A percentile compares a stretch with the other conserved stretches of the same genome.
phyloP scores from a whole-genome alignment of 2,888 invertebrate genomes.

The Tetheella fluctuosa region DNA sequence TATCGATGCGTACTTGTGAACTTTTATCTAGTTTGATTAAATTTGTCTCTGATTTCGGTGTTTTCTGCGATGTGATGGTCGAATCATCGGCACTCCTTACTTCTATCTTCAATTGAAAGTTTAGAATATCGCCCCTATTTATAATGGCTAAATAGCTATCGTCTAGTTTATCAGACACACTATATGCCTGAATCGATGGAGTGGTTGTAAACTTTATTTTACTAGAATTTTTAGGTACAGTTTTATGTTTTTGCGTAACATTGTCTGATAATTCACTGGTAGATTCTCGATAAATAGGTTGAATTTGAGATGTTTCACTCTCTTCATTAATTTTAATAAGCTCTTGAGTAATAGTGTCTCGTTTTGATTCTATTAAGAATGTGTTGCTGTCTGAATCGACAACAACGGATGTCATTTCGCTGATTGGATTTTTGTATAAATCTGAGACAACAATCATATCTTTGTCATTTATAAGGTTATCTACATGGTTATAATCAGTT shows the following conservation, averaged over 20 bases:
- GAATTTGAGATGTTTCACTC: slow-evolving; percentile 4
- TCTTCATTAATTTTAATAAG: slow-evolving; percentile 16
- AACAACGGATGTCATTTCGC: slow-evolving; percentile 26
- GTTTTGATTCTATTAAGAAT: too few relatives aligned
- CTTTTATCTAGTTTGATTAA: slow-evolving; percentile 40
- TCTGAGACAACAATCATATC: slow-evolving; percentile 26
- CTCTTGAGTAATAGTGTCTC: neutral
- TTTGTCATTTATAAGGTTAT: slow-evolving; percentile 29
- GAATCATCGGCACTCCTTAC: slow-evolving; percentile 39
- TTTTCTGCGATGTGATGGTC: slow-evolving; percentile 18
- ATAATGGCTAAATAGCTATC: slow-evolving; percentile 38
- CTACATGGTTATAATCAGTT: slow-evolving; percentile 19
- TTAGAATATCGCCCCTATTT: slow-evolving; percentile 50
- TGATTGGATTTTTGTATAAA: slow-evolving; percentile 33
- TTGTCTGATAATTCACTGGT: neutral
- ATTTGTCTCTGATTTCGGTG: slow-evolving; percentile 21
- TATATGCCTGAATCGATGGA: neutral
- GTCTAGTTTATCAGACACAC: slow-evolving; percentile 14
- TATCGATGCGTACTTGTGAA: slow-evolving; percentile 44
- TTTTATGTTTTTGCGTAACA: neutral
- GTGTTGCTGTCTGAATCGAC: slow-evolving; percentile 17
- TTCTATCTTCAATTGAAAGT: slow-evolving; percentile 60
- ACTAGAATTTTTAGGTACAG: neutral
- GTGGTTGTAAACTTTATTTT: neutral
- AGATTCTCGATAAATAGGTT: neutral